These are phyloP conservation scores for Phasianus colchicus DNA, from an alignment of 2,113 vertebrate genomes.

Conservation along the genomic window DNA sequence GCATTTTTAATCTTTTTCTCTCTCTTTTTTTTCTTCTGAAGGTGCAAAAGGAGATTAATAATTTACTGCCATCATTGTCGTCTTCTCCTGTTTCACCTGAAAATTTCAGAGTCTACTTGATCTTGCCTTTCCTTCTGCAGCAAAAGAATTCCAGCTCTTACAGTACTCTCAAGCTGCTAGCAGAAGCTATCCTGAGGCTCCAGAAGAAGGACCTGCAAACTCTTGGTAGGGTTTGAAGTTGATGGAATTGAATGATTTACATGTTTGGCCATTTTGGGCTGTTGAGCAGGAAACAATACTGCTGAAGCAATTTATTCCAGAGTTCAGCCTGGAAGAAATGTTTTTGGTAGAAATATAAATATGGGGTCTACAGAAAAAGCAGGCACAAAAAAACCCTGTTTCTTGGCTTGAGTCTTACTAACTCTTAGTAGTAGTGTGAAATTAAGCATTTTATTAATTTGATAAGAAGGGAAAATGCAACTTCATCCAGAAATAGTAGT, in stretches of 20 bases:
- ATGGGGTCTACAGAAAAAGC: not conserved
- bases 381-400: not conserved
- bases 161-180: not conserved
- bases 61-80: constrained; percentile 20
- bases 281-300: accelerated
- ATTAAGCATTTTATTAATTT: not conserved
- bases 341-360: not conserved
- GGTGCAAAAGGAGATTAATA: constrained; percentile 28
- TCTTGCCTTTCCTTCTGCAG: constrained; percentile 64
- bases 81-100: constrained; percentile 47
- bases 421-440: not conserved
- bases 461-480: not conserved
- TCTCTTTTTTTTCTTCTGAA: not conserved
- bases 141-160: accelerated
- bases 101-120: constrained; percentile 68
- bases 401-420: not conserved
- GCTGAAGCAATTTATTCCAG: not conserved
- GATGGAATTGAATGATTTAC: not conserved
- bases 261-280: not conserved
- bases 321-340: not conserved
- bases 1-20: not conserved
- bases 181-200: constrained; percentile 17
- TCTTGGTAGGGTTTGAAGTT: constrained; percentile 58
- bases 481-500: not conserved
- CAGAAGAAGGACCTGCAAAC: not conserved